A percentile compares a stretch with the other conserved stretches of the same genome.
Conservation (phyloP, 2,797 vertebrate species). For the Enteromius paludinosus region DNA sequence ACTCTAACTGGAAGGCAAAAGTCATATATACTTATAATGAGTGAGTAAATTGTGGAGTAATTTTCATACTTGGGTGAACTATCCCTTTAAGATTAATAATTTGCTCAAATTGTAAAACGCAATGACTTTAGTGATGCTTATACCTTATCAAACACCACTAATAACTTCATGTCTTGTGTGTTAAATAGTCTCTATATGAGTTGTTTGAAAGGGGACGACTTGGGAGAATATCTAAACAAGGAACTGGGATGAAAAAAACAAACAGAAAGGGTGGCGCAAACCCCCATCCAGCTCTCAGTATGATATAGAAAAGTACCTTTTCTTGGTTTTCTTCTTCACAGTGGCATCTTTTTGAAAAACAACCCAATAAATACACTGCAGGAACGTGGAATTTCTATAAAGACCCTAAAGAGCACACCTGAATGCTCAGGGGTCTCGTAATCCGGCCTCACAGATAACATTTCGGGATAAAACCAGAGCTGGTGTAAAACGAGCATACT, state of each 20-base stretch:
- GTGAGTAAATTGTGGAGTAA: not conserved
- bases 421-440: slow-evolving; percentile 61
- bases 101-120: not conserved
- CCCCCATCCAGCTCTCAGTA: not conserved
- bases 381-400: slow-evolving; percentile 62
- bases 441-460: slow-evolving; percentile 5
- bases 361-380: slow-evolving; percentile 41
- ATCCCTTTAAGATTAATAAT: slow-evolving; percentile 3
- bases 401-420: slow-evolving; percentile 64
- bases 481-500: slow-evolving; percentile 25
- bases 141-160: not conserved
- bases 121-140: not conserved
- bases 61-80: not conserved
- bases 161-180: not conserved
- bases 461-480: slow-evolving; percentile 23
- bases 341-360: not conserved
- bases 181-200: not conserved
- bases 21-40: not conserved
- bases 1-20: not conserved
- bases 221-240: not conserved
- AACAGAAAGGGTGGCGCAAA: not conserved
- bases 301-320: not conserved
- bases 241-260: not conserved
- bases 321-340: not conserved
- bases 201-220: not conserved